These are phyloP conservation scores for Diplodus sargus DNA, from an alignment of 2,797 vertebrate species.

Conservation along the genomic window DNA sequence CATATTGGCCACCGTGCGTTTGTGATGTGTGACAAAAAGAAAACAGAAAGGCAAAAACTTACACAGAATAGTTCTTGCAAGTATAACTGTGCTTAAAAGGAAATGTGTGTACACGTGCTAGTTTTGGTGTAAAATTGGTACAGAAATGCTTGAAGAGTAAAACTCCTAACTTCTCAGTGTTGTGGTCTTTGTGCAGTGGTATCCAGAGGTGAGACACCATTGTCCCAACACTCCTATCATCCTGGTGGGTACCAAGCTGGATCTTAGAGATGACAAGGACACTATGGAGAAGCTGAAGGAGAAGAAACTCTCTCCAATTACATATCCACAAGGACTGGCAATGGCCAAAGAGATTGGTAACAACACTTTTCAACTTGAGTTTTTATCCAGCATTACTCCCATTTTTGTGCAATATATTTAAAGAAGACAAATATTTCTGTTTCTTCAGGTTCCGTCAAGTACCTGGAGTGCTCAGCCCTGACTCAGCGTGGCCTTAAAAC, in stretches of 20 bases:
- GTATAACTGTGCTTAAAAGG: too few species aligned
- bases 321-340: slow-evolving; percentile 95
- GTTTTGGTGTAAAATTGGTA: too few species aligned
- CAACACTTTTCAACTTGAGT: not conserved
- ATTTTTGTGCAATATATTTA: not conserved
- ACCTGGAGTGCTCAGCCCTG: slow-evolving; percentile 97
- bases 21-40: too few species aligned
- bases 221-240: slow-evolving; percentile 98
- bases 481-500: slow-evolving; percentile 99
- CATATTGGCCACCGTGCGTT: too few species aligned
- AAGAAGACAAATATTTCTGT: not conserved
- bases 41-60: too few species aligned
- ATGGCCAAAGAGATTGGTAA: slow-evolving; percentile 99
- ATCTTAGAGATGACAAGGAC: slow-evolving; percentile 97
- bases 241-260: slow-evolving; percentile 96
- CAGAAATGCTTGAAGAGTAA: not conserved
- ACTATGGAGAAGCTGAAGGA: slow-evolving; percentile 97
- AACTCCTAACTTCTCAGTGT: not conserved
- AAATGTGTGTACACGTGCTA: too few species aligned
- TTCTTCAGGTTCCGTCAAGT: slow-evolving; percentile 92
- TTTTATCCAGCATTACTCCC: not conserved
- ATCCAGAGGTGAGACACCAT: slow-evolving; percentile 96
- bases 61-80: too few species aligned
- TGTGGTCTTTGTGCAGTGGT: slow-evolving; percentile 87
- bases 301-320: slow-evolving; percentile 97